Conservation (phyloP, 2,797 vertebrate genomes). For the Zalophus californianus region DNA sequence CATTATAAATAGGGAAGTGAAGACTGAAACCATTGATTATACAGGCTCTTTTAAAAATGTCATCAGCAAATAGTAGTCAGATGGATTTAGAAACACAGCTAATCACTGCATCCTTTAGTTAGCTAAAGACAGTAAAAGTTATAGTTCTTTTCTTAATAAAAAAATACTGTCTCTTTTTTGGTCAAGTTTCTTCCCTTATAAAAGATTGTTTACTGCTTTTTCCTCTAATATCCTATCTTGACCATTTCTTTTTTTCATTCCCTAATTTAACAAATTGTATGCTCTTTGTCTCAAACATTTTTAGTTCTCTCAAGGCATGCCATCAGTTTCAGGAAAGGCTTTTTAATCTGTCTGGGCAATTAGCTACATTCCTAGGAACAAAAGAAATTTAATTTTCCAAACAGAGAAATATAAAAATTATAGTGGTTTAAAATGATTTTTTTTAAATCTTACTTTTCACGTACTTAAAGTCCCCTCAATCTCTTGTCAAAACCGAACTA, state of each 20-base stretch:
- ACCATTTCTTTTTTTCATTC: not conserved
- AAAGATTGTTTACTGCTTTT: constrained; percentile 39
- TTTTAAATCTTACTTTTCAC: not conserved
- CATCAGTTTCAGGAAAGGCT: not conserved
- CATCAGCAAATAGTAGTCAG: not conserved
- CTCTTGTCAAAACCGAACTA: not conserved
- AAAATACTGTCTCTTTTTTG: not conserved
- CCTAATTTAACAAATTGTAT: constrained; percentile 55
- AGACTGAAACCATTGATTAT: not conserved
- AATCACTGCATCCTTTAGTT: not conserved
- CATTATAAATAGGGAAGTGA: not conserved
- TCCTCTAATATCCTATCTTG: not conserved
- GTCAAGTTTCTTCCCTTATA: not conserved
- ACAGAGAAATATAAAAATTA: constrained; percentile 14
- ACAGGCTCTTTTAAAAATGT: not conserved
- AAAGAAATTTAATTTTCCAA: constrained; percentile 31
- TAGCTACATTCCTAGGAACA: not conserved
- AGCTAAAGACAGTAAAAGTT: constrained; percentile 19
- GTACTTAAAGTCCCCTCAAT: not conserved
- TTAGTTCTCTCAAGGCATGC: not conserved
- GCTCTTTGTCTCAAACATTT: constrained; percentile 11
- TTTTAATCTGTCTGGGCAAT: not conserved
- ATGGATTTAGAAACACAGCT: not conserved
- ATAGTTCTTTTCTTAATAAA: constrained; percentile 31
- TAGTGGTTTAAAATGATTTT: not conserved